Conservation (phyloP, 2,888 invertebrate species). For the Nipponacmea schrenckii region DNA sequence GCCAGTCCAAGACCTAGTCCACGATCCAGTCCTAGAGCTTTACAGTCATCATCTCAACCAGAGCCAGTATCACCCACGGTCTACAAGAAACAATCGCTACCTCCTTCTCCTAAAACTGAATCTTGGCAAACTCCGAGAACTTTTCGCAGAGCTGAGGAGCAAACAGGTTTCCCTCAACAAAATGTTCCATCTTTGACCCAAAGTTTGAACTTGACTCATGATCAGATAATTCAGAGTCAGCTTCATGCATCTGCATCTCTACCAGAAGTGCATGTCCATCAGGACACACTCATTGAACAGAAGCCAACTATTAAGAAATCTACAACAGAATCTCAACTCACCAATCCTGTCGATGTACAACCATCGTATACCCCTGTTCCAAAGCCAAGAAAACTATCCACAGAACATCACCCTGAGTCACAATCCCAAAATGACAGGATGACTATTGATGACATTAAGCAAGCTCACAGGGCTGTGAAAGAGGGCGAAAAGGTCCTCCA, state of each 20-base stretch:
- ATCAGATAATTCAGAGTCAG: constrained; percentile 4
- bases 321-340: constrained; percentile 20
- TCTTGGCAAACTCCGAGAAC: background rate
- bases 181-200: constrained; percentile 29
- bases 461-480: background rate
- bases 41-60: constrained; percentile 17
- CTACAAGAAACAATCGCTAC: background rate
- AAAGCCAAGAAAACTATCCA: background rate
- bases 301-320: constrained; percentile 29
- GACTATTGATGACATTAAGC: constrained; percentile 2
- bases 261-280: constrained; percentile 31
- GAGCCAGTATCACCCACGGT: background rate
- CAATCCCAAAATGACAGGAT: background rate
- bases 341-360: background rate
- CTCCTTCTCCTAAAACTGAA: background rate
- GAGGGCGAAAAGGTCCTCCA: background rate
- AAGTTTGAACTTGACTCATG: constrained; percentile 25
- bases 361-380: background rate
- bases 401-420: background rate
- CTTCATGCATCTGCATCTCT: constrained; percentile 26
- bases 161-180: constrained; percentile 5
- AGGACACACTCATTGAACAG: constrained; percentile 30
- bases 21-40: constrained; percentile 26
- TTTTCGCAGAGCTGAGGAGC: constrained; percentile 26
- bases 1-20: constrained; percentile 39